Base-by-base conservation (phyloP, 2,113 vertebrate genomes). In the Engraulis encrasicolus region DNA sequence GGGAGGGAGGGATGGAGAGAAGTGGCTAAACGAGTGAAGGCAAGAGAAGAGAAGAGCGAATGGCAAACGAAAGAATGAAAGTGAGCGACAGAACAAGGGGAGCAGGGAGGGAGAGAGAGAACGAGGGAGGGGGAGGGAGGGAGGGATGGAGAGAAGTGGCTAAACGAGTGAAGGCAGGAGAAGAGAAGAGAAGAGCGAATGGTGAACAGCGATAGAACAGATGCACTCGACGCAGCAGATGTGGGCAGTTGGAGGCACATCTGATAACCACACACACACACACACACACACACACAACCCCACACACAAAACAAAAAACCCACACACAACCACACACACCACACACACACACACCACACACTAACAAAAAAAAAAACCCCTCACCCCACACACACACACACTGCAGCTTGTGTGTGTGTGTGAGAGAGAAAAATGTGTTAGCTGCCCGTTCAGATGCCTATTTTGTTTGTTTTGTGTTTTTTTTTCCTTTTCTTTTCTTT, bases 211-310 rank as follows among this genome's bases (percentile, higher is more conserved):
- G 54, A 87, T 88, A 89, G 85, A 94, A 93, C 95, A 95, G 93
- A 95, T 93, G 94, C 90, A 93, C 87, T 74, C 86, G 91, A 87
- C 85, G 82, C 89, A 92, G 93, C 94, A 95, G 94, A 94, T 95
- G 94, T 94, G 93, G 92, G 91, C 92, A 89, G 82, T 94, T 95
- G 95, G 94, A 95, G 89, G 91, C 91, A 93, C 94, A 94, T 95
- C 94, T 94, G 92, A 95, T 92, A 94, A 90, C 90, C 91, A 23
- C 58, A 66, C 80, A 93, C 93, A 91, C 93, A 91, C 86, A 88
- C 88, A 90, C 91, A 93, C 84, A 80, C 50, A 90, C 91, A 61
- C 58, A 66, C 80, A 93, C 93, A 91, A n/a, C n/a, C n/a, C n/a
- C 93, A 91, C 86, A 87, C 88, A 90, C 91, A n/a, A n/a, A n/a